Conservation (phyloP, 2,797 vertebrate species). For the Urocyon cinereoargenteus region DNA sequence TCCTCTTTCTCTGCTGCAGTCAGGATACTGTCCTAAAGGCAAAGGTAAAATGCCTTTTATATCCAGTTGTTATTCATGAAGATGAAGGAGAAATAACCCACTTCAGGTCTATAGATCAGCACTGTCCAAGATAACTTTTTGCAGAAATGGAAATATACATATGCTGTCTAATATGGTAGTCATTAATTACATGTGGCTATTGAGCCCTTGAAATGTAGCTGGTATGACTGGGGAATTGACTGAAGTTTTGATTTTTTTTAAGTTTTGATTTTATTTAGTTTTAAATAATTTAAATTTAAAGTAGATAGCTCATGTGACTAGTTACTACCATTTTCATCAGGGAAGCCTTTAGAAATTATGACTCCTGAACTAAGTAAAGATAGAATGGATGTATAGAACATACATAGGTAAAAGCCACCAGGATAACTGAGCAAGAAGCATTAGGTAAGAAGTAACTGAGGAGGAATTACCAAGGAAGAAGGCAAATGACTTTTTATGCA, state of each 20-base stretch:
- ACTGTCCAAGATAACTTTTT: neutral
- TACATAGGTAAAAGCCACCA: neutral
- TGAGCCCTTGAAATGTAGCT: neutral
- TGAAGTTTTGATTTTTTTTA: conserved; percentile 19
- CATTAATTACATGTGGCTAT: neutral
- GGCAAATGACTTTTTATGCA: neutral
- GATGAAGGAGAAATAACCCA: neutral
- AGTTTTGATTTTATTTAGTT: conserved; percentile 23
- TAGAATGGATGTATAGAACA: neutral
- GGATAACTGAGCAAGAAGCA: neutral
- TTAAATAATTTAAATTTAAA: conserved; percentile 30
- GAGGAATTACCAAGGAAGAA: neutral
- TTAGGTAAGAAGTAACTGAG: neutral
- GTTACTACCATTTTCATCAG: neutral
- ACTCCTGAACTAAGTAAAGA: neutral
- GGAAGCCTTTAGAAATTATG: neutral
- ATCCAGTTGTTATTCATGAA: neutral
- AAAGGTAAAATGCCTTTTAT: neutral
- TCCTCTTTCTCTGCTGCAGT: neutral
- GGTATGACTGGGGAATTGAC: neutral
- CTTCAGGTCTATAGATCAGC: neutral
- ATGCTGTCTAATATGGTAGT: neutral
- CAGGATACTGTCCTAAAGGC: neutral
- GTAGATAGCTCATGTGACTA: neutral
- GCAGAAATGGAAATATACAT: neutral